Conservation (phyloP, 2,113 vertebrate genomes). For the Microtus oregoni region DNA sequence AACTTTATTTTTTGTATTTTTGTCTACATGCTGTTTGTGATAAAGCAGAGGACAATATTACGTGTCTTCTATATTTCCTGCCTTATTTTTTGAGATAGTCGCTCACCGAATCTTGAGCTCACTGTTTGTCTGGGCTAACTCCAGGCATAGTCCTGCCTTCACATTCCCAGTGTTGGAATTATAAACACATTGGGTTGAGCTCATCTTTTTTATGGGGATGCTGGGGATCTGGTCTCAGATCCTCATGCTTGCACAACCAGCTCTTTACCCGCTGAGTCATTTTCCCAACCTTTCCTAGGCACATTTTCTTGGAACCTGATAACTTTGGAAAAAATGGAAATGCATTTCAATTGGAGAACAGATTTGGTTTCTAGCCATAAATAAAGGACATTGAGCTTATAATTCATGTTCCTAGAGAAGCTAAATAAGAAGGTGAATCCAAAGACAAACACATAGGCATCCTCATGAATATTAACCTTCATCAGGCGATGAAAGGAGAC, state of each 20-base stretch:
- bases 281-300: neutral
- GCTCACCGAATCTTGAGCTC: neutral
- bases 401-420: too few relatives aligned
- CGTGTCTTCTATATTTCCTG: too few relatives aligned
- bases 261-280: neutral
- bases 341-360: constrained; percentile 20
- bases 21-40: too few relatives aligned
- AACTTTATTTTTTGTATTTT: neutral
- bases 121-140: neutral
- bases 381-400: too few relatives aligned
- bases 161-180: neutral
- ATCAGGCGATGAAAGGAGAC: too few relatives aligned
- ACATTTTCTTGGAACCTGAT: neutral
- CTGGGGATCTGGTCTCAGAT: neutral
- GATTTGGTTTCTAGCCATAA: too few relatives aligned
- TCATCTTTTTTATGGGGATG: neutral
- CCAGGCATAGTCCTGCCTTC: neutral
- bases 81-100: too few relatives aligned
- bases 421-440: too few relatives aligned
- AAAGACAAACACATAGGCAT: too few relatives aligned
- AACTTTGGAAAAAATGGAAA: neutral
- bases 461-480: too few relatives aligned
- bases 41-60: neutral
- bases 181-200: neutral
- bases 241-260: neutral